Base-by-base conservation (phyloP, 1,140 invertebrate species). In the Globodera ellingtonae region DNA sequence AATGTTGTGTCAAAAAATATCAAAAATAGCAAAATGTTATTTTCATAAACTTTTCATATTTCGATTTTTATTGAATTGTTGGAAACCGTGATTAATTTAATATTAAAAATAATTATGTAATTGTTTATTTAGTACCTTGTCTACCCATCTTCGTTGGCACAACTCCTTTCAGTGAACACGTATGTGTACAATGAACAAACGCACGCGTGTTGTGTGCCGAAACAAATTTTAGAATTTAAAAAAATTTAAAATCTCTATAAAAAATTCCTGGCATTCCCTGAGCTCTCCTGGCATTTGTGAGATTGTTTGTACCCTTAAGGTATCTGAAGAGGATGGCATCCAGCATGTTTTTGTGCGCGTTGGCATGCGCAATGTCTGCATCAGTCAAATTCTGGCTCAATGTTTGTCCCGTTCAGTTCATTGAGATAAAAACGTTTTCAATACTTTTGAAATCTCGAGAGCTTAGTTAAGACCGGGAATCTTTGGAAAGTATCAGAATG, bases 321-420 rank as follows among this genome's bases (percentile, higher is more conserved):
- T 77, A 77, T 77, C 62, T 77, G 65, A 65, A 69, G n/a, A 24
- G 75, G 44, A 77, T 77, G 48, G 52, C n/a, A 46, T 24, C 69
- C n/a, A 62, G 75, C 21, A 62, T 77, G 2, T 77, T 77, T 67
- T 69, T 77, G 69, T 65, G 75, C 69, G 65, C 59, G n/a, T 18
- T 77, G 13, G 62, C 75, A 24, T 69, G 59, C 24, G 65, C 69
- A 13, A 35, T 47, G 24, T 65, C 59, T 8, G 75, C 75, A 35
- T n/a, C 65, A 70, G 46, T 67, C 50, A 62, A 77, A 47, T 67
- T 52, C 46, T 24, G 52, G 24, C 69, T 77, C 65, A 75, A 75
- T 75, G 74, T 75, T 59, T 0, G 56, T 62, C 24, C 35, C 35
- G 24, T 35, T 35, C 35, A 0, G 10, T 62, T 18, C 10, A 62